phyloP scores from a whole-genome alignment of 2,113 vertebrate species.

The Hylia prasina region DNA sequence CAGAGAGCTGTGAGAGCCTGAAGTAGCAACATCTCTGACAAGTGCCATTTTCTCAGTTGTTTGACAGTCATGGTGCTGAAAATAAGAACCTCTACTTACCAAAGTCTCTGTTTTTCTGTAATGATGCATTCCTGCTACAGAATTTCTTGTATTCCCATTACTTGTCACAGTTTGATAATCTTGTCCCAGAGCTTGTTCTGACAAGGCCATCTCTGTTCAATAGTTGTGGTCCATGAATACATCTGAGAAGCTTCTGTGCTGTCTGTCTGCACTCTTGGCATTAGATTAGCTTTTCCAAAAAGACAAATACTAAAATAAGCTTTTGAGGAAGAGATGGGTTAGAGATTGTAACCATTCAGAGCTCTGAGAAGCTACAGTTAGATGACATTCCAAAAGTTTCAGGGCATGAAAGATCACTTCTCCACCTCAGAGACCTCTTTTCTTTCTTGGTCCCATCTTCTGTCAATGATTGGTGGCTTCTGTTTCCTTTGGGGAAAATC shows the following conservation, averaged over 20 bases:
- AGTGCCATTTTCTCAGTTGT: background rate
- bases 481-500: background rate
- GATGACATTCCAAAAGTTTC: background rate
- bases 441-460: background rate
- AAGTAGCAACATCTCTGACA: background rate
- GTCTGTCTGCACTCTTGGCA: background rate
- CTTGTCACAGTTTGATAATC: background rate
- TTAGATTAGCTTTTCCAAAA: background rate
- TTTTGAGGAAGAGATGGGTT: background rate
- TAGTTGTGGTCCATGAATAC: background rate
- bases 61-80: background rate
- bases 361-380: background rate
- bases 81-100: background rate
- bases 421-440: background rate
- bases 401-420: fast-evolving
- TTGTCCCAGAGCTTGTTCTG: background rate
- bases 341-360: background rate
- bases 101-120: background rate
- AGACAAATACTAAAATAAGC: background rate
- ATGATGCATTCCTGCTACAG: background rate
- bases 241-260: background rate
- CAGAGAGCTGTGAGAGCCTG: background rate
- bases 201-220: background rate
- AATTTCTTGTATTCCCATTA: background rate
- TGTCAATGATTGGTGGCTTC: background rate